A percentile compares a stretch with the other conserved stretches of the same genome.
These are phyloP conservation scores for Dendrocopos noguchii DNA, from an alignment of 2,113 vertebrate species.

Conservation along the genomic window DNA sequence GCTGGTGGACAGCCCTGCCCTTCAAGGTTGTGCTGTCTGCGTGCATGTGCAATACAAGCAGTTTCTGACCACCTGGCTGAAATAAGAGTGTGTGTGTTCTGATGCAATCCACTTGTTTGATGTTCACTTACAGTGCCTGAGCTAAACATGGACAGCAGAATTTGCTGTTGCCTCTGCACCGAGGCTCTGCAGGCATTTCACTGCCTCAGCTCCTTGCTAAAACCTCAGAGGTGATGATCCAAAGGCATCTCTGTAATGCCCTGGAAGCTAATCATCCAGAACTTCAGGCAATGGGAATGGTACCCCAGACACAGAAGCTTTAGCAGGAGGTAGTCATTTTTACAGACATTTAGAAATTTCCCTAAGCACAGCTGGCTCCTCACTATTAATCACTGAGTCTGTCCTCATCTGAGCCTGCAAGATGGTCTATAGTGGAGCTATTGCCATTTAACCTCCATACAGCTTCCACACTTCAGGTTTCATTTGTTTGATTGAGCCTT, in stretches of 20 bases:
- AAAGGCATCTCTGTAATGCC: background rate
- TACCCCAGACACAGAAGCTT: background rate
- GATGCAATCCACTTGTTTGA: background rate
- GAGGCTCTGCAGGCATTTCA: background rate
- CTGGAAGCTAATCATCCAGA: background rate
- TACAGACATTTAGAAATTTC: background rate
- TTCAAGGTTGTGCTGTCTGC: rapidly evolving
- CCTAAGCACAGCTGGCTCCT: background rate
- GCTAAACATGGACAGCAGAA: background rate
- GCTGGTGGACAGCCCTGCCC: background rate
- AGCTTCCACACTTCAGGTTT: conserved; percentile 13
- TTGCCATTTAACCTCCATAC: background rate
- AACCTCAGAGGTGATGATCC: background rate
- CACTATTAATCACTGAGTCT: rapidly evolving
- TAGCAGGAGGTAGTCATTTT: background rate
- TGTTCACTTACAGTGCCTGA: background rate
- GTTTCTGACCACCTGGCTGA: background rate
- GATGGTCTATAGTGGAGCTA: background rate
- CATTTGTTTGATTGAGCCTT: background rate
- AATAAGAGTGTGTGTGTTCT: rapidly evolving
- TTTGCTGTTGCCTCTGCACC: background rate
- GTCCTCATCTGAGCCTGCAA: background rate
- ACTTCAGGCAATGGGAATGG: background rate
- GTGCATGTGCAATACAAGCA: background rate
- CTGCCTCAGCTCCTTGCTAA: background rate